These are phyloP conservation scores for Sphinx pinastri DNA, from an alignment of 2,888 invertebrate species.

Conservation along the genomic window DNA sequence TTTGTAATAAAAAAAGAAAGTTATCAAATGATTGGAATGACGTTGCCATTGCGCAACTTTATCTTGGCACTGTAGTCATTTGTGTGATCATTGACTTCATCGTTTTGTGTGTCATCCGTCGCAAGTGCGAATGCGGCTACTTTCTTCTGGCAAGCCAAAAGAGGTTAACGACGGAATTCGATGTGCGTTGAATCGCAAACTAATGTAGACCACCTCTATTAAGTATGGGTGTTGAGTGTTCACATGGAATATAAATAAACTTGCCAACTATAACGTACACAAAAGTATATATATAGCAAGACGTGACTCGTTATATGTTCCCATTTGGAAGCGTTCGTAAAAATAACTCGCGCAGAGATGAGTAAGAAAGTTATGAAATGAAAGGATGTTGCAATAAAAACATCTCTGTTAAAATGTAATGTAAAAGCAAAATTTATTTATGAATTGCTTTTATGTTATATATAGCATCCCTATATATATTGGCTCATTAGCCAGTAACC, in stretches of 20 bases:
- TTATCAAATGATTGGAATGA: slow-evolving; percentile 22
- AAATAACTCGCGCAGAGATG: background rate
- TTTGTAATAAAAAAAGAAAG: slow-evolving; percentile 18
- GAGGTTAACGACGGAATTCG: slow-evolving; percentile 76
- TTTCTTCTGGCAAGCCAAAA: slow-evolving; percentile 75
- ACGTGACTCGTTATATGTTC: background rate
- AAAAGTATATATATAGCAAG: background rate
- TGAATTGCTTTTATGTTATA: too few species aligned
- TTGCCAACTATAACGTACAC: slow-evolving; percentile 38
- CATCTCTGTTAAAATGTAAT: background rate
- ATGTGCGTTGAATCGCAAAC: slow-evolving; percentile 71
- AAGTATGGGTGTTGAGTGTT: slow-evolving; percentile 37
- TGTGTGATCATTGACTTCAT: slow-evolving; percentile 15
- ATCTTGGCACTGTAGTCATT: slow-evolving; percentile 22
- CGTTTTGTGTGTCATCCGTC: slow-evolving; percentile 13
- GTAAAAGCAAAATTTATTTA: background rate
- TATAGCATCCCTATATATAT: too few species aligned
- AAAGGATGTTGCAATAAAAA: slow-evolving; percentile 12
- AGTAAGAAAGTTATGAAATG: slow-evolving; percentile 13
- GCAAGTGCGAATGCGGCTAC: slow-evolving; percentile 51
- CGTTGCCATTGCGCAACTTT: slow-evolving; percentile 12
- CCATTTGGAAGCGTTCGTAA: background rate
- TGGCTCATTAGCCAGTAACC: too few species aligned
- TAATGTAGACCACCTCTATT: slow-evolving; percentile 48
- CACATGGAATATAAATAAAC: slow-evolving; percentile 61